These are phyloP conservation scores for Phrynocephalus vlangalii DNA, from an alignment of 2,797 vertebrate genomes.

Conservation along the genomic window DNA sequence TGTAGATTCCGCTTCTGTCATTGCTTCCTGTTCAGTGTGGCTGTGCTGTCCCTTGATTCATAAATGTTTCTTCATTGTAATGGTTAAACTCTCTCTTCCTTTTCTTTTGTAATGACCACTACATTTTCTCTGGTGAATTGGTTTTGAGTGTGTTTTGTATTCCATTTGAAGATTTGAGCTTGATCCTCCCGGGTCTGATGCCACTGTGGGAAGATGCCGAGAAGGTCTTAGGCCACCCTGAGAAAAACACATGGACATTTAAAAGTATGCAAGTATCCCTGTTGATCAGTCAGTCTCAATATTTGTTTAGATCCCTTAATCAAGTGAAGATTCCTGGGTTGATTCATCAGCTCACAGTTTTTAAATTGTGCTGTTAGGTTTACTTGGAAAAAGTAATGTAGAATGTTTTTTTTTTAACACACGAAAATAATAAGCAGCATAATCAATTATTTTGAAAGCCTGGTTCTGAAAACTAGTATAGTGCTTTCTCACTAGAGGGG, in stretches of 20 bases:
- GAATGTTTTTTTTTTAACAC: not conserved
- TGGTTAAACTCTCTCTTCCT: no score
- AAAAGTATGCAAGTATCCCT: slow-evolving; percentile 61
- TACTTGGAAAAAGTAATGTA: not conserved
- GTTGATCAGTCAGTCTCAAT: not conserved
- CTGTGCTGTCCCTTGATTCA: not conserved
- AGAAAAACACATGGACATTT: slow-evolving; percentile 52
- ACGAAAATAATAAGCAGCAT: not conserved
- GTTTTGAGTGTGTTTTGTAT: not conserved
- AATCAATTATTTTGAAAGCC: no score
- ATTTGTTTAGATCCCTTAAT: not conserved
- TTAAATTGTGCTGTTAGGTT: not conserved
- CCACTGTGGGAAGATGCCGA: slow-evolving; percentile 62
- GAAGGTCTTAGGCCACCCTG: slow-evolving; percentile 44
- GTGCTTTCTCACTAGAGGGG: not conserved
- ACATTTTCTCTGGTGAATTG: not conserved
- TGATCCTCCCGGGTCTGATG: slow-evolving; percentile 44
- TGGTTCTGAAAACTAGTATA: not conserved
- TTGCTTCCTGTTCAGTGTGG: not conserved
- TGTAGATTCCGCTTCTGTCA: not conserved
- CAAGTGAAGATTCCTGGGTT: not conserved
- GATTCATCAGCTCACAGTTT: not conserved
- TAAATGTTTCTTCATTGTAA: not conserved
- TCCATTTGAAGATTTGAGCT: slow-evolving; percentile 55
- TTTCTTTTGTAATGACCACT: not conserved